These are phyloP conservation scores for Agrotis ipsilon DNA, from an alignment of 2,888 invertebrate genomes.

Conservation along the genomic window DNA sequence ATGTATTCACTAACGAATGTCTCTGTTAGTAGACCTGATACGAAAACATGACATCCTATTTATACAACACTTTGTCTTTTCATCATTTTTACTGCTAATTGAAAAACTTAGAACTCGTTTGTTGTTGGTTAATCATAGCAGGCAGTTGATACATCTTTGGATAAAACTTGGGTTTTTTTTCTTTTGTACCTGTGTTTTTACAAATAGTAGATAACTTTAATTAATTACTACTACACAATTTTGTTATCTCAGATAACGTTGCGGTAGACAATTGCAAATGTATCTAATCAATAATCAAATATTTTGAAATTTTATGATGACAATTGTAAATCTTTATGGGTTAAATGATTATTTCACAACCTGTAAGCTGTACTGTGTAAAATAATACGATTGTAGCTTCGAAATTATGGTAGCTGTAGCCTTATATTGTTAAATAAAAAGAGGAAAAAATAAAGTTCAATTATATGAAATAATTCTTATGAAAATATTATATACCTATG, in stretches of 20 bases:
- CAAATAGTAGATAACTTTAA: conserved; percentile 20
- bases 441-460: conserved; percentile 44
- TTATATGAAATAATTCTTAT: conserved; percentile 57
- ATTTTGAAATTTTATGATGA: conserved; percentile 2
- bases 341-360: no score
- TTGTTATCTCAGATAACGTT: conserved; percentile 16
- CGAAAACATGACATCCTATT: not conserved
- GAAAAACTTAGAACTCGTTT: not conserved
- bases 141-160: not conserved
- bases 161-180: conserved; percentile 8
- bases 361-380: not conserved
- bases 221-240: conserved; percentile 33
- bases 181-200: conserved; percentile 27
- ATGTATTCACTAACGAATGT: not conserved
- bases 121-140: not conserved
- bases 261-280: not conserved
- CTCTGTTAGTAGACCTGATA: not conserved
- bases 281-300: conserved; percentile 10
- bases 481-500: conserved; percentile 47
- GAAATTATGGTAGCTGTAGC: conserved; percentile 42
- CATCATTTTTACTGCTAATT: not conserved
- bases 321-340: conserved; percentile 10
- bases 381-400: conserved; percentile 29
- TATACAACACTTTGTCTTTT: not conserved
- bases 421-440: conserved; percentile 30